phyloP scores from a whole-genome alignment of 2,797 vertebrate genomes.

The Oreortyx pictus region DNA sequence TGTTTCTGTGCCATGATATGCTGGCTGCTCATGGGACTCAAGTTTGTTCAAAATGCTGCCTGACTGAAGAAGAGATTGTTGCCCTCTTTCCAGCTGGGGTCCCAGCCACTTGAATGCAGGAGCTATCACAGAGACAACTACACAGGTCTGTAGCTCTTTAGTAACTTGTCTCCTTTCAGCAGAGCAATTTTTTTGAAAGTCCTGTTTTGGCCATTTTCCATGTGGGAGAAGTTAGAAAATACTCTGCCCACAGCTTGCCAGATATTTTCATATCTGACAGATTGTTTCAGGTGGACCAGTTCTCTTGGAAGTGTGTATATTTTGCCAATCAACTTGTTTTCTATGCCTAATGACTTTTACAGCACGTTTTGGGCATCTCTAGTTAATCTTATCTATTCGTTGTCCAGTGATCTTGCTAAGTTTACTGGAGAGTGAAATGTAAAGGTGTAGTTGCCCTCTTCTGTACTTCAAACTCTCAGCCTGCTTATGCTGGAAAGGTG shows the following conservation, averaged over 20 bases:
- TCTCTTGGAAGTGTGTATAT: neutral
- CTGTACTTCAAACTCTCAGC: neutral
- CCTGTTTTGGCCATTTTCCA: slow-evolving; percentile 10
- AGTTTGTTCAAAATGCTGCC: neutral
- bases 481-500: neutral
- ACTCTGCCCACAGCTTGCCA: neutral
- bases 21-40: neutral
- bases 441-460: slow-evolving; percentile 10
- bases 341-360: slow-evolving; percentile 31
- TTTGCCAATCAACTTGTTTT: slow-evolving; percentile 29
- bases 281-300: neutral
- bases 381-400: slow-evolving; percentile 16
- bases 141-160: neutral
- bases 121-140: neutral
- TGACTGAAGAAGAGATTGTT: neutral
- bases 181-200: neutral
- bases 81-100: neutral
- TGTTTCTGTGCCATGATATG: neutral
- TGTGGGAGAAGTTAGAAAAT: neutral
- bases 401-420: slow-evolving; percentile 11
- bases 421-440: slow-evolving; percentile 40
- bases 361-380: slow-evolving; percentile 23
- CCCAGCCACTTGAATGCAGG: neutral
- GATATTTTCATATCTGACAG: neutral
- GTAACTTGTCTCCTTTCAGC: neutral